Percentiles rank a stretch among this genome's conserved stretches.
phyloP scores from a whole-genome alignment of 2,113 vertebrate species.

The Mobula birostris region DNA sequence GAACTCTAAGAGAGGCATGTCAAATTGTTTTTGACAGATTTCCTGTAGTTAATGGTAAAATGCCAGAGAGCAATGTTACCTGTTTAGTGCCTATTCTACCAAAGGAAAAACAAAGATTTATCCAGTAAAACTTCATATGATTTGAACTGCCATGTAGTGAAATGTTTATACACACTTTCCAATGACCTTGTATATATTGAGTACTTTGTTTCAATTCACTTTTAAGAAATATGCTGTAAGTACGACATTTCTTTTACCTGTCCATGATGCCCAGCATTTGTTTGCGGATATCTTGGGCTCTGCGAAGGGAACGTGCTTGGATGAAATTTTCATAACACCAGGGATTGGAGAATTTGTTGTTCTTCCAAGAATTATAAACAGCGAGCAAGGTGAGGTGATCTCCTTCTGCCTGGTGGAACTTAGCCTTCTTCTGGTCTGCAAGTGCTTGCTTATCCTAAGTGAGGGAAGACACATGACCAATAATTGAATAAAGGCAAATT shows the following conservation, averaged over 20 bases:
- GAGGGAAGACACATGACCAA: background rate
- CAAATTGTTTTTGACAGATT: background rate
- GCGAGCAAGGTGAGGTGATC: slow-evolving; percentile 93
- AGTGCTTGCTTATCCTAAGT: slow-evolving; percentile 90
- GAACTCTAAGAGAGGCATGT: background rate
- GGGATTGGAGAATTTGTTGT: slow-evolving; percentile 97
- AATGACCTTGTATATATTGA: accelerated
- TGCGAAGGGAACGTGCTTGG: slow-evolving; percentile 85
- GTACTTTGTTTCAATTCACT: background rate
- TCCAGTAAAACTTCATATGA: background rate
- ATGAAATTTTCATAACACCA: slow-evolving; percentile 99
- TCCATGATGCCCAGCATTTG: slow-evolving; percentile 99
- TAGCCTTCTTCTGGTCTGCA: slow-evolving; percentile 97
- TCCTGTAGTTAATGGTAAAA: background rate
- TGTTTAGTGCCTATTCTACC: background rate
- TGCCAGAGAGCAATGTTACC: background rate
- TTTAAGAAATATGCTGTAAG: background rate
- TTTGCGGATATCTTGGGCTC: slow-evolving; percentile 94
- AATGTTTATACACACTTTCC: background rate
- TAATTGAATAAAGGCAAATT: background rate
- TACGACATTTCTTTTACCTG: slow-evolving; percentile 56
- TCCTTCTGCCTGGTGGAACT: slow-evolving; percentile 95
- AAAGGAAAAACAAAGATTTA: background rate
- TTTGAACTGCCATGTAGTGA: background rate
- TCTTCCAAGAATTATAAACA: slow-evolving; percentile 99